Conservation (phyloP, 1,140 invertebrate species). For the Acromyrmex charruanus region DNA sequence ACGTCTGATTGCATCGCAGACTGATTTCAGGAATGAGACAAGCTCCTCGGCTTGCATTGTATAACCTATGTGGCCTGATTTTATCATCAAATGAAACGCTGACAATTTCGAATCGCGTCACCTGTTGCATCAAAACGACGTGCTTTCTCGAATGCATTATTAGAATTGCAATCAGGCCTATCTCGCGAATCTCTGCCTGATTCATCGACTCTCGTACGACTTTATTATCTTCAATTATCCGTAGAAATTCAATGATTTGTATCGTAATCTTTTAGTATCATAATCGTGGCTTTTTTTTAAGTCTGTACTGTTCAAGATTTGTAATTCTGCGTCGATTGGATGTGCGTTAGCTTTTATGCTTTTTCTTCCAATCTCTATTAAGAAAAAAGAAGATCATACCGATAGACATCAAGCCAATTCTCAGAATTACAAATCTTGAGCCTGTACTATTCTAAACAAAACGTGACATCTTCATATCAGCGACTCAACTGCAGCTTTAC, state of each 20-base stretch:
- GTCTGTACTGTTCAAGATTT: too few relatives aligned
- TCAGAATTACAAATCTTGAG: too few relatives aligned
- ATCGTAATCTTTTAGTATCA: background rate
- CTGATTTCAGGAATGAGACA: slow-evolving; percentile 53
- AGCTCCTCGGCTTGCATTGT: slow-evolving; percentile 28
- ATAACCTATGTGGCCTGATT: slow-evolving; percentile 66
- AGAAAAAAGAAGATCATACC: too few relatives aligned
- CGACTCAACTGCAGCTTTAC: too few relatives aligned
- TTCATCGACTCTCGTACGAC: background rate
- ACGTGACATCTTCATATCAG: background rate
- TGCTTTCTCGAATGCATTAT: slow-evolving; percentile 57
- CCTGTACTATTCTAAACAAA: background rate
- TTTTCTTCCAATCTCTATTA: too few relatives aligned
- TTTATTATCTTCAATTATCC: background rate
- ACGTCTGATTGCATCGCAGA: slow-evolving; percentile 38
- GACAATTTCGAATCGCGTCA: slow-evolving; percentile 77
- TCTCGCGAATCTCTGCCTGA: slow-evolving; percentile 7
- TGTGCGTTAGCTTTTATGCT: too few relatives aligned
- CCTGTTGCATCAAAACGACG: slow-evolving; percentile 76
- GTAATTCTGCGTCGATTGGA: too few relatives aligned
- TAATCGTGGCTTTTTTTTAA: background rate
- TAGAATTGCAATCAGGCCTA: slow-evolving; percentile 41
- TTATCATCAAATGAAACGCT: slow-evolving; percentile 76
- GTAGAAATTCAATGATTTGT: background rate
- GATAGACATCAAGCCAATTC: too few relatives aligned